Conservation (phyloP, 2,888 invertebrate genomes). For the Macaria notata region DNA sequence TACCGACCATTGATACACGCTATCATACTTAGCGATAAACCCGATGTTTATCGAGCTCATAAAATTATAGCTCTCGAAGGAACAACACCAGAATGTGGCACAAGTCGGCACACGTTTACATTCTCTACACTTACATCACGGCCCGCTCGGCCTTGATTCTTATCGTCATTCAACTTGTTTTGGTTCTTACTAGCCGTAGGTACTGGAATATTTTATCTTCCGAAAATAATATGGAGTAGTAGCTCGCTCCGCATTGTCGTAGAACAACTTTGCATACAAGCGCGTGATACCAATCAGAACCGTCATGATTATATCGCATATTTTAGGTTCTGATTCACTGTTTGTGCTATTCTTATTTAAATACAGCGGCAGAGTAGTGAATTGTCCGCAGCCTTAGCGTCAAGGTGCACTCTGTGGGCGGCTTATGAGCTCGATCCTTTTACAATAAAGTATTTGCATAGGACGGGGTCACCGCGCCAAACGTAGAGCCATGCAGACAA, state of each 20-base stretch:
- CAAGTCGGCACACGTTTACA: conserved; percentile 3
- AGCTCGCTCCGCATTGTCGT: conserved; percentile 22
- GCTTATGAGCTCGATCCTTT: conserved; percentile 30
- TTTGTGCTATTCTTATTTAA: conserved; percentile 21
- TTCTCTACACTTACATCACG: conserved; percentile 6
- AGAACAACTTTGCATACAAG: conserved; percentile 27
- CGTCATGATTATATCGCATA: conserved; percentile 16
- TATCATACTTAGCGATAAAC: conserved; percentile 26
- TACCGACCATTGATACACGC: conserved; percentile 40
- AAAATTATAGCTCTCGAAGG: conserved; percentile 16
- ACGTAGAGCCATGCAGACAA: conserved; percentile 27
- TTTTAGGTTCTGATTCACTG: conserved; percentile 25
- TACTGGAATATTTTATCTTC: conserved; percentile 22
- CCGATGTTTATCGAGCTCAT: conserved; percentile 24
- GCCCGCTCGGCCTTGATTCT: conserved; percentile 18
- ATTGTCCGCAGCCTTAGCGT: conserved; percentile 30
- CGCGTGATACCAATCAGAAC: conserved; percentile 21
- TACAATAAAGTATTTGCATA: conserved; percentile 35
- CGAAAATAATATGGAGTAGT: conserved; percentile 18
- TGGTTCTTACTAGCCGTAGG: conserved; percentile 9
- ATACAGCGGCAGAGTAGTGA: conserved; percentile 19
- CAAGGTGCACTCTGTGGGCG: conserved; percentile 31
- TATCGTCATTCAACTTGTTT: conserved; percentile 18
- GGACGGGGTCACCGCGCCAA: conserved; percentile 38
- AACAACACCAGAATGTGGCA: conserved; percentile 9